phyloP scores from a whole-genome alignment of 2,888 invertebrate species.

The Rhodophaea formosa region DNA sequence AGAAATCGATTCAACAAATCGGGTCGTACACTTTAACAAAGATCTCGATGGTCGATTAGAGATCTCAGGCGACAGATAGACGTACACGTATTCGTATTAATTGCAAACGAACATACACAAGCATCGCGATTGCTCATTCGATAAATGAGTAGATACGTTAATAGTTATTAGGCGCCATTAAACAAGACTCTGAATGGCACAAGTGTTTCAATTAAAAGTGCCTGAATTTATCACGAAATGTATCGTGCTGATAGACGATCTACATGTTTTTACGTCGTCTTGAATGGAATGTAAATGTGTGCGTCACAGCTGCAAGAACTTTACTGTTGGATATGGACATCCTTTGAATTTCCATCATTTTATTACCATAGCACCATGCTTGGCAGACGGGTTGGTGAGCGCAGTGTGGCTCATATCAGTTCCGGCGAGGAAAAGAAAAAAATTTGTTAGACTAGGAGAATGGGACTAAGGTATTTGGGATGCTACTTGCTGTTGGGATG shows the following conservation, averaged over 20 bases:
- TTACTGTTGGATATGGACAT: too few relatives aligned
- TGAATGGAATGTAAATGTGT: not conserved
- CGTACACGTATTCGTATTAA: slow-evolving; percentile 10
- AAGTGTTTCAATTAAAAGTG: slow-evolving; percentile 6
- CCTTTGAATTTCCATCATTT: too few relatives aligned
- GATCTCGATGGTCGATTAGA: not conserved
- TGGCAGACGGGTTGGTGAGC: too few relatives aligned
- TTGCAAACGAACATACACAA: not conserved
- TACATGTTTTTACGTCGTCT: not conserved
- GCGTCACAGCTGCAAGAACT: too few relatives aligned
- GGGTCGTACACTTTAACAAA: not conserved
- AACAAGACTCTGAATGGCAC: not conserved
- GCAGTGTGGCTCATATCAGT: too few relatives aligned
- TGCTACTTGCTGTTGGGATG: too few relatives aligned
- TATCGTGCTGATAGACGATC: not conserved
- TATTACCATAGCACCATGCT: too few relatives aligned
- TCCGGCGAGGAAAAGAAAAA: too few relatives aligned
- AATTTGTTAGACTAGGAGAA: too few relatives aligned
- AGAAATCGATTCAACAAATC: not conserved
- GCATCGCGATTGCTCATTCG: not conserved
- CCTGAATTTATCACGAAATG: slow-evolving; percentile 2
- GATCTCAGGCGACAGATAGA: slow-evolving; percentile 8
- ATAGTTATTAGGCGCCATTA: not conserved
- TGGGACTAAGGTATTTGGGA: too few relatives aligned
- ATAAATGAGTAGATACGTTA: slow-evolving; percentile 1